Evolutionary conservation across 2,888 invertebrate species (phyloP).

Genomic region (Ornithoptera priamus): DNA sequence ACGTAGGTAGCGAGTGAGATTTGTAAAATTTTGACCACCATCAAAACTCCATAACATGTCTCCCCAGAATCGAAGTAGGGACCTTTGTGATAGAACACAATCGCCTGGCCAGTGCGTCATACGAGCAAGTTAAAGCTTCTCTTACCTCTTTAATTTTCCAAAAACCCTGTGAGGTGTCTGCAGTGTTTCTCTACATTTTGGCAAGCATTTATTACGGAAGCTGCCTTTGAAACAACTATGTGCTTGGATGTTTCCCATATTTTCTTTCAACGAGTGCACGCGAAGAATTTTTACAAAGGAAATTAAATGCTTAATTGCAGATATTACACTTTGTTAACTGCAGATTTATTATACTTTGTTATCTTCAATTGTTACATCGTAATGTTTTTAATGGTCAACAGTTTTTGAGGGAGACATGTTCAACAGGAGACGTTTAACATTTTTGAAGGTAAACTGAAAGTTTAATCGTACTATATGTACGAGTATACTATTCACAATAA

Average conservation of each 20-base stretch:
- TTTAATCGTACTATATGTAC: too few species aligned
- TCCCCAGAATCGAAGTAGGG: too few species aligned
- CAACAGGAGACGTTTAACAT: too few species aligned
- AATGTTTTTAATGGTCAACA: neutral
- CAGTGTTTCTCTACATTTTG: neutral
- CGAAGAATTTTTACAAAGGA: constrained; percentile 3
- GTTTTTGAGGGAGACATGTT: too few species aligned
- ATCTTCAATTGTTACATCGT: neutral
- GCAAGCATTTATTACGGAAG: constrained; percentile 4
- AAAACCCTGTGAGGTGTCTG: neutral
- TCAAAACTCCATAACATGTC: too few species aligned
- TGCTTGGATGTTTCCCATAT: neutral
- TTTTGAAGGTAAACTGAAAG: too few species aligned
- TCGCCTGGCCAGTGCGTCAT: too few species aligned
- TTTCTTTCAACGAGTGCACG: constrained; percentile 1
- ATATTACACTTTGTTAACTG: neutral
- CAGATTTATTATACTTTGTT: neutral
- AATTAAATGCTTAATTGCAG: neutral
- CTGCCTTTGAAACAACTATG: constrained; percentile 1
- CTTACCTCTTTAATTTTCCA: constrained; percentile 1
- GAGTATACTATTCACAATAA: too few species aligned
- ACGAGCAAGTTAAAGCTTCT: too few species aligned
- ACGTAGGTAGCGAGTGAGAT: too few species aligned
- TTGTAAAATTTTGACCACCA: too few species aligned
- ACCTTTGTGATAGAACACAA: too few species aligned